Percentiles rank a stretch among this genome's conserved stretches.
phyloP scores from a whole-genome alignment of 2,888 invertebrate species.

The Nipponacmea schrenckii region DNA sequence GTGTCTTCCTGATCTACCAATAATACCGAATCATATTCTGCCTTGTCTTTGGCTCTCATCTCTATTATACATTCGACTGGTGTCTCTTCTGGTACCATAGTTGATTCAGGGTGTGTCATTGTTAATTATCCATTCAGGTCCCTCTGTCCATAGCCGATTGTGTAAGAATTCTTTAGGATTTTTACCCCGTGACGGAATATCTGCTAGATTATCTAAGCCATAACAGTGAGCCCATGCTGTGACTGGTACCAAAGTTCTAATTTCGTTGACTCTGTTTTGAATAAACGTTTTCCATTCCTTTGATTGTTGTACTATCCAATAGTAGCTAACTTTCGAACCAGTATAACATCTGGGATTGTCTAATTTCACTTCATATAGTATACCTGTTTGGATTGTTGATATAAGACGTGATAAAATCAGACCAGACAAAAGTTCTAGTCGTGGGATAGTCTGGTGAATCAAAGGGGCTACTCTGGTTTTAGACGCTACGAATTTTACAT shows the following conservation, averaged over 20 bases:
- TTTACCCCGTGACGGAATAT: not conserved
- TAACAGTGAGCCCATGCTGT: not conserved
- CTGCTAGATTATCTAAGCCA: not conserved
- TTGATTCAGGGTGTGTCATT: not conserved
- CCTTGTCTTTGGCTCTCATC: not conserved
- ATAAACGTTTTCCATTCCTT: not conserved
- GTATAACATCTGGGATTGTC: not conserved
- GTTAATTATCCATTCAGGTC: not conserved
- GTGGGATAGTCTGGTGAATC: not conserved
- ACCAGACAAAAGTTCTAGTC: slow-evolving; percentile 4
- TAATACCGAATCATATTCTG: not conserved
- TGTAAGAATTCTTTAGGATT: not conserved
- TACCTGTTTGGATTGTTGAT: not conserved
- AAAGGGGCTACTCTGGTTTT: slow-evolving; percentile 3
- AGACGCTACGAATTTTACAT: not conserved
- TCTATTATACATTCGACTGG: not conserved
- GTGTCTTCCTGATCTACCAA: not conserved
- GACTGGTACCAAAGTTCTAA: not conserved
- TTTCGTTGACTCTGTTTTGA: not conserved
- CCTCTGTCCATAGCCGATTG: not conserved
- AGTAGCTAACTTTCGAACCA: not conserved
- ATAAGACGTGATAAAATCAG: not conserved
- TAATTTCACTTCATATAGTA: not conserved
- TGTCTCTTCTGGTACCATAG: not conserved
- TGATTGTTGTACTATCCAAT: not conserved